These are phyloP conservation scores for Premnoplex brunnescens DNA, from an alignment of 2,797 vertebrate genomes.

Conservation along the genomic window DNA sequence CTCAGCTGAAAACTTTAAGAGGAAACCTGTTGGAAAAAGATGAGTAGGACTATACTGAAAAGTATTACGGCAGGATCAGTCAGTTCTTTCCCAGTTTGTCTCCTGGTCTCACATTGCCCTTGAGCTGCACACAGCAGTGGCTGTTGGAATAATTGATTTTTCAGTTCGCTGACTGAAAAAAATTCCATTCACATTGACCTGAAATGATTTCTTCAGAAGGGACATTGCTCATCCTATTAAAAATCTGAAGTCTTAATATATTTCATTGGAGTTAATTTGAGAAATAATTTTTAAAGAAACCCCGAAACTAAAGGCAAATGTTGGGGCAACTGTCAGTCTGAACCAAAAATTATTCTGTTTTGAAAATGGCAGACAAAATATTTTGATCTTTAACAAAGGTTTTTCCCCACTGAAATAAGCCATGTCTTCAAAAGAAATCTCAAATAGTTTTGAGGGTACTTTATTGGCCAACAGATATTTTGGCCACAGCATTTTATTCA, in stretches of 20 bases:
- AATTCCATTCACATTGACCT: conserved; percentile 29
- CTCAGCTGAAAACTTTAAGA: background rate
- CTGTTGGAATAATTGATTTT: conserved; percentile 57
- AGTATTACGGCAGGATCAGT: background rate
- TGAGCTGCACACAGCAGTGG: conserved; percentile 10
- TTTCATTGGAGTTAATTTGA: background rate
- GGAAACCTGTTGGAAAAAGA: background rate
- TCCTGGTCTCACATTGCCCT: conserved; percentile 28
- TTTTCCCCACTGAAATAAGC: background rate
- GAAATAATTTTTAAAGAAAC: background rate
- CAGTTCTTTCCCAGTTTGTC: background rate
- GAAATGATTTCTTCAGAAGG: conserved; percentile 2
- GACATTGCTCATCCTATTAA: background rate
- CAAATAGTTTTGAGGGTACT: background rate
- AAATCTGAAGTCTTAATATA: background rate
- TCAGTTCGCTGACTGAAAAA: conserved; percentile 60
- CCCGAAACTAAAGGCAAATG: background rate
- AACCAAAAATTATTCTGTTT: background rate
- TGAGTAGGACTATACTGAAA: background rate
- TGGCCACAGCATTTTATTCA: background rate
- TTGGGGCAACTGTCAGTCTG: background rate
- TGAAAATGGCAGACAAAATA: background rate
- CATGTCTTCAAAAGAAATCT: background rate
- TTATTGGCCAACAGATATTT: background rate
- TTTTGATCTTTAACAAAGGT: background rate